Evolutionary conservation across 2,888 invertebrate genomes (phyloP), one percentile per base, ranked within the genome.

Genomic region (Acanthococcus lagerstroemiae): DNA sequence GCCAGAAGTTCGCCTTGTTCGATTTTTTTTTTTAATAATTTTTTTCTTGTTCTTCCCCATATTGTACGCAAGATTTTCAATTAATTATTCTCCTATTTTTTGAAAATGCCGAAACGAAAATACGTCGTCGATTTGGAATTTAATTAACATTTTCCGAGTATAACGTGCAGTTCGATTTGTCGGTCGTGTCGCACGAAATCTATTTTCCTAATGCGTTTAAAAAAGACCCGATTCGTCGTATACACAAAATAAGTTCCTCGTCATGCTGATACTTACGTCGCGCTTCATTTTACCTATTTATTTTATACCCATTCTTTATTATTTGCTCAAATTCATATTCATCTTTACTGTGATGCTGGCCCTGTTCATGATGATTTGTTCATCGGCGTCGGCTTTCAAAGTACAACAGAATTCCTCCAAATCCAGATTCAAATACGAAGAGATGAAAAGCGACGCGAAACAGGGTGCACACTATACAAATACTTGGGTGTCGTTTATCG

Each of bases 401-500:
- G 30, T 52, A 26, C 61, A 30, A 37, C 26, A 30, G 9, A 55
- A 55, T 55, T 15, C 22, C 9, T n/a, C 30, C 5, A 61, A 52
- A 52, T 46, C 48, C 19, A 21, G 45, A 24, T 6, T 17, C 17
- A 58, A 58, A 25, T 22, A 58, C 58, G 58, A 57, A 37, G 22
- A 58, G 17, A 45, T 58, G 24, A 37, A 61, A 37, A 19, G 24
- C n/a, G 46, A 21, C 27, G 22, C 22, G 9, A 26, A 26, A 3
- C 17, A 22, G 12, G n/a, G 22, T 21, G 37, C 37, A 17, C 61
- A 52, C 17, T 63, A 63, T n/a, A 63, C 63, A n/a, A 63, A 63
- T 54, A 63, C 63, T 6, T 84, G 83, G 82, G 84, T 82, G 27
- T 80, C 80, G 12, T 78, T 80, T 71, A 78, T 84, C 69, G 75